phyloP scores from a whole-genome alignment of 1,140 invertebrate species.

The Sweltsa coloradensis region DNA sequence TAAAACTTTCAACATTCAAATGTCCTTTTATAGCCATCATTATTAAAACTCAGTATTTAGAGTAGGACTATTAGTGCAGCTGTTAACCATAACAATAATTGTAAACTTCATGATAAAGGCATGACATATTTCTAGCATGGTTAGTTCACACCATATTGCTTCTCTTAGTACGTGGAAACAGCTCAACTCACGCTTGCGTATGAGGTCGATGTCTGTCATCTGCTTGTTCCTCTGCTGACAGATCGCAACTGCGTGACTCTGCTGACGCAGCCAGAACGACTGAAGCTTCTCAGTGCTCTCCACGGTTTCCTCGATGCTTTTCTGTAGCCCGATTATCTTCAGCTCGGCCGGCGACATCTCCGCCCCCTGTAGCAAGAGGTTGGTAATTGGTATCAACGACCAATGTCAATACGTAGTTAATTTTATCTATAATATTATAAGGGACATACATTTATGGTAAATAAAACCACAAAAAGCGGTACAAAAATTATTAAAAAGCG shows the following conservation, averaged over 20 bases:
- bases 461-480: too few relatives aligned
- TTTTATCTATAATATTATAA: too few relatives aligned
- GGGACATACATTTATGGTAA: too few relatives aligned
- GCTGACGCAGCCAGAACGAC: conserved; percentile 59
- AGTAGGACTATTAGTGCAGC: background rate
- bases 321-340: conserved; percentile 31
- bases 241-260: conserved; percentile 51
- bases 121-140: background rate
- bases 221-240: conserved; percentile 50
- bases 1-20: background rate
- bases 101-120: background rate
- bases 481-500: too few relatives aligned
- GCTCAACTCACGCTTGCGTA: conserved; percentile 60
- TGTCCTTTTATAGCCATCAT: background rate
- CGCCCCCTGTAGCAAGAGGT: conserved; percentile 24
- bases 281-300: conserved; percentile 32
- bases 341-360: conserved; percentile 36
- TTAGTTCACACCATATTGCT: too few relatives aligned
- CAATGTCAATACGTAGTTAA: too few relatives aligned
- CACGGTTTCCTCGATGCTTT: conserved; percentile 12
- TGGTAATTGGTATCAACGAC: too few relatives aligned
- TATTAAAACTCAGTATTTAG: background rate
- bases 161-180: too few relatives aligned
- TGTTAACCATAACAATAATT: background rate
- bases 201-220: conserved; percentile 46